Evolutionary conservation across 1,140 invertebrate species (phyloP).

Genomic region (Drosophila parvula): DNA sequence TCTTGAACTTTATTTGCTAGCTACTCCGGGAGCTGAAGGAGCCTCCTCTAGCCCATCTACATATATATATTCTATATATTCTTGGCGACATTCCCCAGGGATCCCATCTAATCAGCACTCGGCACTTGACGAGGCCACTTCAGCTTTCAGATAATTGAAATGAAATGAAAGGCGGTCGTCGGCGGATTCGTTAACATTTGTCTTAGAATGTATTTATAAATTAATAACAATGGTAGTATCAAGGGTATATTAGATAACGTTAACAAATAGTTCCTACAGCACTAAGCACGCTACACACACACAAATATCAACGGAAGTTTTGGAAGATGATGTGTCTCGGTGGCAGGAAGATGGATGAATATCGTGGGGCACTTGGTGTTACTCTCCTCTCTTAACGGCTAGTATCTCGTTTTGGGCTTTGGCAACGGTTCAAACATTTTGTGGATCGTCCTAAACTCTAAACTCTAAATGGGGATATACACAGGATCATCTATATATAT

Average conservation of each 20-base stretch:
- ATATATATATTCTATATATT: not conserved
- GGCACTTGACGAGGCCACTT: conserved; percentile 11
- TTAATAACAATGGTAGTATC: conserved; percentile 68
- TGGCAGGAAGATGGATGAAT: conserved; percentile 38
- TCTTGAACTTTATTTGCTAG: not conserved
- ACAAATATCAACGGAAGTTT: conserved; percentile 58
- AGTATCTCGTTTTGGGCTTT: conserved; percentile 63
- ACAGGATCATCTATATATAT: conserved; percentile 27
- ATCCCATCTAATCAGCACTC: conserved; percentile 36
- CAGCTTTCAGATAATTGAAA: conserved; percentile 9
- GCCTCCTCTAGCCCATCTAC: not conserved
- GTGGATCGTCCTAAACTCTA: conserved; percentile 20
- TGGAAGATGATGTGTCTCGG: not conserved
- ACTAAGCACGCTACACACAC: conserved; percentile 3
- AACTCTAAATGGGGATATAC: conserved; percentile 14
- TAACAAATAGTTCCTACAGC: conserved; percentile 31
- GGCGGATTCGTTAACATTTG: conserved; percentile 38
- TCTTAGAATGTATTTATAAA: conserved; percentile 75
- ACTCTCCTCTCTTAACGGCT: conserved; percentile 17
- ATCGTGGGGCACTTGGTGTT: conserved; percentile 47
- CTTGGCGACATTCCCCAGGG: not conserved
- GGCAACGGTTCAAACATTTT: conserved; percentile 67
- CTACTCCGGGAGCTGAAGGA: not conserved
- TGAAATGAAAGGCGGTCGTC: conserved; percentile 26
- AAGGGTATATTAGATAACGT: conserved; percentile 29